Conservation (phyloP, 2,888 invertebrate species). For the Pemphredon lugubris region DNA sequence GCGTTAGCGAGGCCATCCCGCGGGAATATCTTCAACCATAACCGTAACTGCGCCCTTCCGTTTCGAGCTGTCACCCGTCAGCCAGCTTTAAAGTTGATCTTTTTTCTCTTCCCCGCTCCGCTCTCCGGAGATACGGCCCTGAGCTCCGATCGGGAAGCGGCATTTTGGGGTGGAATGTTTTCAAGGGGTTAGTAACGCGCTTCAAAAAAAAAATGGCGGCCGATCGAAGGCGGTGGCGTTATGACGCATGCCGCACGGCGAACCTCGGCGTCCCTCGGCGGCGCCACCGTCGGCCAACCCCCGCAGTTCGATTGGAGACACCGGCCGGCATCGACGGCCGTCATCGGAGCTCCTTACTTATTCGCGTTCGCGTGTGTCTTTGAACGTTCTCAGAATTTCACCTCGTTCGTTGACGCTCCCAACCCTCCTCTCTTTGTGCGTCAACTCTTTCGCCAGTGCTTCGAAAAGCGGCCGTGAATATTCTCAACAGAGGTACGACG, state of each 20-base stretch:
- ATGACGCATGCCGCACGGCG: slow-evolving; percentile 65
- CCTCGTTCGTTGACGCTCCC: no score
- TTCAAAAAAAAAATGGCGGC: slow-evolving; percentile 70
- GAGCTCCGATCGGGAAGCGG: slow-evolving; percentile 52
- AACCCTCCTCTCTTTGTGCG: not conserved
- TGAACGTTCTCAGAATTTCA: slow-evolving; percentile 2
- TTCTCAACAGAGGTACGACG: slow-evolving; percentile 25
- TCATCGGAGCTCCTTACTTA: slow-evolving; percentile 45
- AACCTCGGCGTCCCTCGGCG: slow-evolving; percentile 63
- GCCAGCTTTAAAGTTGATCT: not conserved
- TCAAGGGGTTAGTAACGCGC: slow-evolving; percentile 65
- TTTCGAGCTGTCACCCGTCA: not conserved
- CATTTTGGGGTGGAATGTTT: slow-evolving; percentile 64
- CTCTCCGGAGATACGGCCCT: not conserved
- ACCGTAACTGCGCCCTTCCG: not conserved
- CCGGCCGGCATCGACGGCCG: slow-evolving; percentile 79
- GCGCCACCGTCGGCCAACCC: slow-evolving; percentile 78
- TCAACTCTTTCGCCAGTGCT: not conserved
- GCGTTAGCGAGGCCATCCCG: no score
- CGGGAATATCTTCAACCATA: not conserved
- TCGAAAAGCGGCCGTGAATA: slow-evolving; percentile 13
- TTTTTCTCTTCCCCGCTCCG: not conserved
- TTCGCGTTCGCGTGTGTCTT: slow-evolving; percentile 56
- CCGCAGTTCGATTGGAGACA: slow-evolving; percentile 80
- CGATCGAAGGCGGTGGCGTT: slow-evolving; percentile 73